Evolutionary conservation across 2,888 invertebrate genomes (phyloP), one percentile per base, ranked within the genome.

Genomic region (Smittia aterrima): DNA sequence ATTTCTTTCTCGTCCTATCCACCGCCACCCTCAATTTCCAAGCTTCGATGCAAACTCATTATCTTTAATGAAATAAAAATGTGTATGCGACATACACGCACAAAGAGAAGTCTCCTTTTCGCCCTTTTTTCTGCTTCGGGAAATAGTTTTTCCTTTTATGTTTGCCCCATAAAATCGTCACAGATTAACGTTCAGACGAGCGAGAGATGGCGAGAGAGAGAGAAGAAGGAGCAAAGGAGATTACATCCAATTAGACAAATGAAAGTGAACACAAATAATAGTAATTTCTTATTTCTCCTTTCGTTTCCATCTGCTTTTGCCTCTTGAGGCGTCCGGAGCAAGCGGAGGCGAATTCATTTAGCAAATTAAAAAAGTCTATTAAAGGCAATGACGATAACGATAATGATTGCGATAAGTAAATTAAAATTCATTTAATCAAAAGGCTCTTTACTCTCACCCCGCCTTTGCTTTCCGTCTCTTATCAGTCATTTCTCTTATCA

Each of bases 351-450:
- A 20, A 62, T 72, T 72, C 72, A 72, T 72, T 72, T 72, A 72
- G 72, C 72, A 72, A 72, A 72, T 72, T 72, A 72, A 72, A 72
- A 64, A 64, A 66, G 66, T 40, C 74, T 66, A 64, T 66, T 66
- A 66, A 27, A 22, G 22, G 32, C 32, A 74, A 74, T 74, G 66
- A 74, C 66, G 74, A 74, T 74, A 74, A 74, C 41, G 74, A 66
- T 74, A 74, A 74, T 74, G 74, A 74, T 74, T n/a, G 66, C 47
- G 74, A 74, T 74, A 74, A 74, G 74, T 74, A 74, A 74, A 74
- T 74, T 74, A 74, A 74, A 74, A 66, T 47, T 74, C 74, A 74
- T 74, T 74, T 66, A 74, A 74, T 74, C 66, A 74, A 47, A 66
- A 47, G 32, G 22, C 18, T 67, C 67, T 41, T 41, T 25, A 3